Conservation (phyloP, 1,140 invertebrate genomes). For the Oreohelix idahoensis region DNA sequence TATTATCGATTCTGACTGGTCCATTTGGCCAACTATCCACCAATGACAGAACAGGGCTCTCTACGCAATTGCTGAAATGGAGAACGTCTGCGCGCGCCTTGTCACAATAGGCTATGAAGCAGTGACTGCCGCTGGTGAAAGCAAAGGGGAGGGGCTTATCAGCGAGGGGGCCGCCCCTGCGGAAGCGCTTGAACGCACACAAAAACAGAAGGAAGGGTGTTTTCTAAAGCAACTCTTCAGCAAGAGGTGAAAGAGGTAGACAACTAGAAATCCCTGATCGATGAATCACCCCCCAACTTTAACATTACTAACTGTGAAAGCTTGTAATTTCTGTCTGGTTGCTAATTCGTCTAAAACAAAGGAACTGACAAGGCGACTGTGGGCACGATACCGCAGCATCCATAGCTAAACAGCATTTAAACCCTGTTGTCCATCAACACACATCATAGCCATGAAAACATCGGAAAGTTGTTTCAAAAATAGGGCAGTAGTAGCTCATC, state of each 20-base stretch:
- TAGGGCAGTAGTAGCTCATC: too few relatives aligned
- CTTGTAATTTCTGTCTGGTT: not conserved
- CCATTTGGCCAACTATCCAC: not conserved
- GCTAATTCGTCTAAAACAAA: slow-evolving; percentile 9
- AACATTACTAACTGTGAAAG: not conserved
- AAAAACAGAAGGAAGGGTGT: not conserved
- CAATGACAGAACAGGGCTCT: not conserved
- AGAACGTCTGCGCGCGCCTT: not conserved
- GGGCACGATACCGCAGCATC: not conserved
- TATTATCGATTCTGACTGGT: slow-evolving; percentile 31
- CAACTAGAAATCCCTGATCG: not conserved
- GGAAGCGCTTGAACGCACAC: not conserved
- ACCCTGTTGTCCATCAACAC: not conserved
- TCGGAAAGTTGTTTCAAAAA: not conserved
- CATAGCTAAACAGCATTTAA: not conserved
- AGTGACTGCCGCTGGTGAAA: not conserved
- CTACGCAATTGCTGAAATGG: not conserved
- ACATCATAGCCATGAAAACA: not conserved
- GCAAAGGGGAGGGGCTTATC: slow-evolving; percentile 4
- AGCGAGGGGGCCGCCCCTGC: not conserved
- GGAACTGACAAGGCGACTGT: not conserved
- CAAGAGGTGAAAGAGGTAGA: not conserved
- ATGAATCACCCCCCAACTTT: not conserved
- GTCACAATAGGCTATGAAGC: not conserved
- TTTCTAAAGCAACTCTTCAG: not conserved